These are phyloP conservation scores for Hydrophis major DNA, from an alignment of 2,797 vertebrate species.

Conservation along the genomic window DNA sequence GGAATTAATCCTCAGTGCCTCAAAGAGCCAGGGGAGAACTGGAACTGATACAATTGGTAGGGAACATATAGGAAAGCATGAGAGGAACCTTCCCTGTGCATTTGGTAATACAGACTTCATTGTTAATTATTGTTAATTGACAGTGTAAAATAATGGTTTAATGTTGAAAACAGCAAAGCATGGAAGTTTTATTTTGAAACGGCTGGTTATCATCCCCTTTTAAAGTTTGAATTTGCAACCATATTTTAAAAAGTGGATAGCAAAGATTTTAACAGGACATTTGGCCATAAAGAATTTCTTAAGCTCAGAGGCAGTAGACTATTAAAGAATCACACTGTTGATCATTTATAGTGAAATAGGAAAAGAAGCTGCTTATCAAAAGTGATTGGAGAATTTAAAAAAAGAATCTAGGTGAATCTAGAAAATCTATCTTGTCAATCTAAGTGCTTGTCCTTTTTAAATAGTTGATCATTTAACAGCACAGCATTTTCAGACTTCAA, in stretches of 20 bases:
- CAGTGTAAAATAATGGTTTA: neutral
- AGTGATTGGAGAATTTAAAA: neutral
- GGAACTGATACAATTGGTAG: neutral
- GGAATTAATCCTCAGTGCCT: neutral
- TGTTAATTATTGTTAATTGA: neutral
- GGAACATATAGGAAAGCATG: neutral
- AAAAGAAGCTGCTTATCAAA: conserved; percentile 2
- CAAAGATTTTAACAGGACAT: neutral
- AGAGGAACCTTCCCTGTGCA: neutral
- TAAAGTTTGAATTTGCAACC: neutral
- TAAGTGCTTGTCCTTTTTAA: neutral
- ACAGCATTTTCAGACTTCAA: neutral
- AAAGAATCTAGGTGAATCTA: neutral
- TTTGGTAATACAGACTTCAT: neutral
- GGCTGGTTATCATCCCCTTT: neutral
- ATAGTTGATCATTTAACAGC: neutral
- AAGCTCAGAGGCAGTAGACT: neutral
- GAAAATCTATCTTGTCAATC: neutral
- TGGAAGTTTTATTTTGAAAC: neutral
- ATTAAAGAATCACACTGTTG: neutral
- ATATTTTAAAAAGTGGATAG: neutral
- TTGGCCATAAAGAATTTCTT: neutral
- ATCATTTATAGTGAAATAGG: neutral
- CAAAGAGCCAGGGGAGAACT: neutral
- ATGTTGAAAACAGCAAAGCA: neutral